phyloP scores from a whole-genome alignment of 2,797 vertebrate genomes.

The Momotus momota region DNA sequence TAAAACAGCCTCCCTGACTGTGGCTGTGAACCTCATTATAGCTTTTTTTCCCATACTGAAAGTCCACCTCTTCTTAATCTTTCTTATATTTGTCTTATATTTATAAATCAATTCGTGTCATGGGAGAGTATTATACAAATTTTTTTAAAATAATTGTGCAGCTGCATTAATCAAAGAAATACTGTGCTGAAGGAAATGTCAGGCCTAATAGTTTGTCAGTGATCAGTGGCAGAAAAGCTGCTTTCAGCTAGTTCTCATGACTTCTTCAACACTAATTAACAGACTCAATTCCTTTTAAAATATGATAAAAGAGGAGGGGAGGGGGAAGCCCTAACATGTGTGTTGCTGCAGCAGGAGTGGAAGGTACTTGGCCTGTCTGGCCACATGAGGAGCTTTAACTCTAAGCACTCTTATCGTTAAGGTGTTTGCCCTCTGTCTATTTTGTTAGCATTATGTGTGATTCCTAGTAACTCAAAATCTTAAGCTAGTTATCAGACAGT shows the following conservation, averaged over 20 bases:
- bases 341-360: background rate
- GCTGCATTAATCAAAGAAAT: slow-evolving; percentile 62
- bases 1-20: background rate
- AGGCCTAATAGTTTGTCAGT: slow-evolving; percentile 46
- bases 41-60: background rate
- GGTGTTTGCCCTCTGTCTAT: background rate
- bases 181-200: slow-evolving; percentile 52
- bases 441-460: background rate
- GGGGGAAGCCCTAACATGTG: background rate
- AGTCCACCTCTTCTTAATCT: slow-evolving; percentile 32
- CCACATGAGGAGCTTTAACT: background rate
- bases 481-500: background rate
- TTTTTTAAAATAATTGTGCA: background rate
- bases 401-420: background rate
- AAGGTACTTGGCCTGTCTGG: background rate
- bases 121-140: slow-evolving; percentile 2
- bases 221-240: slow-evolving; percentile 47
- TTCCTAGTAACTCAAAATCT: background rate
- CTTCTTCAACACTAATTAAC: slow-evolving; percentile 46
- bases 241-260: slow-evolving; percentile 40
- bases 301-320: background rate
- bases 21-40: slow-evolving; percentile 22
- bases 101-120: slow-evolving; percentile 37
- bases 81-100: slow-evolving; percentile 47
- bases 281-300: slow-evolving; percentile 1